Percentiles rank a stretch among this genome's conserved stretches.
Conservation (phyloP, 2,797 vertebrate genomes). For the Hyperoplus immaculatus region DNA sequence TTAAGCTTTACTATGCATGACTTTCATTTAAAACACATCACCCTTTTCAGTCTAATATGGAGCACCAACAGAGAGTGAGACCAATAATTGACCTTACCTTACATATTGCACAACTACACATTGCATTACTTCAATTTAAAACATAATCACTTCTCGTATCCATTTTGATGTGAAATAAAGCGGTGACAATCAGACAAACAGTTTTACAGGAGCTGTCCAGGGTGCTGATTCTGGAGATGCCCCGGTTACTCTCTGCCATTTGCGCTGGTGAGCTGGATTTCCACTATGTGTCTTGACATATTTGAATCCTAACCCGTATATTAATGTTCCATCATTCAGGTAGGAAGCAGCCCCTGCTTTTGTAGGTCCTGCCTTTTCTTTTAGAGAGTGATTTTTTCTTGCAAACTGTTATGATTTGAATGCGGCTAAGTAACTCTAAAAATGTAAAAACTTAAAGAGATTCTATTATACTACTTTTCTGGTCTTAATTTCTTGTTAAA, state of each 20-base stretch:
- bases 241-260: too few species aligned
- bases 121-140: neutral
- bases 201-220: neutral
- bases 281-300: neutral
- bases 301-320: neutral
- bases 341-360: neutral
- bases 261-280: neutral
- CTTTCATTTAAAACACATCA: neutral
- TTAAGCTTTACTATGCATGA: constrained; percentile 1
- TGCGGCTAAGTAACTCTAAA: neutral
- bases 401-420: neutral
- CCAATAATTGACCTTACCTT: neutral
- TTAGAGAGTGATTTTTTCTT: neutral
- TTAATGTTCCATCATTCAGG: neutral
- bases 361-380: neutral
- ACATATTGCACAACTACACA: neutral
- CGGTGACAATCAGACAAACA: neutral
- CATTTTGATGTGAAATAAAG: neutral
- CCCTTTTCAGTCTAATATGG: neutral
- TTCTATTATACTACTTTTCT: too few species aligned
- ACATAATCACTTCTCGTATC: neutral
- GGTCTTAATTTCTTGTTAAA: too few species aligned
- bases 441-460: neutral
- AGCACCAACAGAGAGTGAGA: neutral
- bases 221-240: neutral